These are phyloP conservation scores for Romanogobio albipinnatus DNA, from an alignment of 2,113 vertebrate species.

Conservation along the genomic window DNA sequence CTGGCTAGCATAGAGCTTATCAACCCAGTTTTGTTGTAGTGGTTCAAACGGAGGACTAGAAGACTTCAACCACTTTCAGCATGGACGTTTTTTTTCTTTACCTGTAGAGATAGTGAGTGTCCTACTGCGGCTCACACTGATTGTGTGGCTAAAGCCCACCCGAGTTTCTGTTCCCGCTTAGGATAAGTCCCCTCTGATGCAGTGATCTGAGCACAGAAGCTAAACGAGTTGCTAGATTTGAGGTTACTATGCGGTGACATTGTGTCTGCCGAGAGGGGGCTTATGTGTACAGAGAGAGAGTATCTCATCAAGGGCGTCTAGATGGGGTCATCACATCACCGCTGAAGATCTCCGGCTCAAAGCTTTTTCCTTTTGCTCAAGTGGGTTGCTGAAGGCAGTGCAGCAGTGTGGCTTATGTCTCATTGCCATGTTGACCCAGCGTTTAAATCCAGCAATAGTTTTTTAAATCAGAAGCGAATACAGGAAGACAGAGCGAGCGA, in stretches of 20 bases:
- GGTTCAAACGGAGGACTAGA: slow-evolving; percentile 15
- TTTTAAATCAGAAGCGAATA: slow-evolving; percentile 23
- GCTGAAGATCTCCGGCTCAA: slow-evolving; percentile 9
- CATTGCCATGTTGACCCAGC: slow-evolving; percentile 1
- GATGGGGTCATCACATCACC: slow-evolving; percentile 43
- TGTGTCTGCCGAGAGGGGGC: not conserved
- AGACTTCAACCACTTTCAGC: not conserved
- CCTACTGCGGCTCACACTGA: not conserved
- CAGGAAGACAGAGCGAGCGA: not conserved
- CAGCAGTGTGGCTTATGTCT: not conserved
- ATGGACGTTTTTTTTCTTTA: slow-evolving; percentile 14
- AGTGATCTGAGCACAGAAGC: slow-evolving; percentile 39
- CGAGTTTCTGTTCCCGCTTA: slow-evolving; percentile 13
- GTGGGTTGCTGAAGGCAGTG: slow-evolving; percentile 34
- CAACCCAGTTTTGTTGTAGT: slow-evolving; percentile 23
- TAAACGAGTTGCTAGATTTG: slow-evolving; percentile 47
- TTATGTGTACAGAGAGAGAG: slow-evolving; percentile 44
- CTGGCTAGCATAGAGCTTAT: slow-evolving; percentile 51
- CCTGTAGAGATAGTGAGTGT: slow-evolving; percentile 2
- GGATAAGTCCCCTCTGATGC: slow-evolving; percentile 29
- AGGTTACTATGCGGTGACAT: slow-evolving; percentile 41
- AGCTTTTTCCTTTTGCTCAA: slow-evolving; percentile 35
- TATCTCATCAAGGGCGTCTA: slow-evolving; percentile 37
- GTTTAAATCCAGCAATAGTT: slow-evolving; percentile 31
- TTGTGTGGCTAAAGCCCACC: not conserved